Evolutionary conservation across 1,140 invertebrate species (phyloP).

Genomic region (Harpegnathos saltator): DNA sequence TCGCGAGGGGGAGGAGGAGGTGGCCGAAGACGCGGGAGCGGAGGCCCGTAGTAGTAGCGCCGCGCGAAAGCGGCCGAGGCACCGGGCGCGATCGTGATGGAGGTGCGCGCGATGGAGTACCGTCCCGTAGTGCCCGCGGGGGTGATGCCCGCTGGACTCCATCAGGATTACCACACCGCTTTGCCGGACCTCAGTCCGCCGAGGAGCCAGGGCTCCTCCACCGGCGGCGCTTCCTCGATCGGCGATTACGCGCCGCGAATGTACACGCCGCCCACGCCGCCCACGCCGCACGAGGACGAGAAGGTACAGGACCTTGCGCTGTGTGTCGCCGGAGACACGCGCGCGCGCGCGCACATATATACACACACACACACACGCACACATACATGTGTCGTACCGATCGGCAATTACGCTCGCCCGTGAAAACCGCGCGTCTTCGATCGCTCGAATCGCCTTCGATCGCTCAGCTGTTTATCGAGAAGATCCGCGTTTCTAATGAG

Average conservation of each 20-base stretch:
- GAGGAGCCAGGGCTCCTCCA: constrained; percentile 84
- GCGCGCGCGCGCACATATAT: too few relatives aligned
- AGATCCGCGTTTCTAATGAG: too few relatives aligned
- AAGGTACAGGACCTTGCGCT: constrained; percentile 78
- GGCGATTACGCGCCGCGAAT: constrained; percentile 85
- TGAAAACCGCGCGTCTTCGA: too few relatives aligned
- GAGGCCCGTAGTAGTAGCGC: constrained; percentile 45
- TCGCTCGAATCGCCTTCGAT: too few relatives aligned
- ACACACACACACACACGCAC: too few relatives aligned
- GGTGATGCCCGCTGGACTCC: constrained; percentile 79
- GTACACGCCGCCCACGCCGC: constrained; percentile 85
- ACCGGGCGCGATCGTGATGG: constrained; percentile 77
- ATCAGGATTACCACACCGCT: constrained; percentile 84
- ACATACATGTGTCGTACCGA: too few relatives aligned
- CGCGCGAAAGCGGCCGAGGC: constrained; percentile 26
- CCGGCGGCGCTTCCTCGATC: constrained; percentile 84
- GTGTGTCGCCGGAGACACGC: too few relatives aligned
- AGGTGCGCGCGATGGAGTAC: constrained; percentile 85
- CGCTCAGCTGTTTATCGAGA: too few relatives aligned
- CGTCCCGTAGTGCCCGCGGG: constrained; percentile 83
- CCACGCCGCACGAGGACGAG: constrained; percentile 84
- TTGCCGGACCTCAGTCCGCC: constrained; percentile 84
- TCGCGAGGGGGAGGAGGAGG: constrained; percentile 5
- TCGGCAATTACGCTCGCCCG: too few relatives aligned
- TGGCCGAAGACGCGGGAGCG: constrained; percentile 47